Evolutionary conservation across 2,797 vertebrate genomes (phyloP).

Genomic region (Eremophila alpestris): DNA sequence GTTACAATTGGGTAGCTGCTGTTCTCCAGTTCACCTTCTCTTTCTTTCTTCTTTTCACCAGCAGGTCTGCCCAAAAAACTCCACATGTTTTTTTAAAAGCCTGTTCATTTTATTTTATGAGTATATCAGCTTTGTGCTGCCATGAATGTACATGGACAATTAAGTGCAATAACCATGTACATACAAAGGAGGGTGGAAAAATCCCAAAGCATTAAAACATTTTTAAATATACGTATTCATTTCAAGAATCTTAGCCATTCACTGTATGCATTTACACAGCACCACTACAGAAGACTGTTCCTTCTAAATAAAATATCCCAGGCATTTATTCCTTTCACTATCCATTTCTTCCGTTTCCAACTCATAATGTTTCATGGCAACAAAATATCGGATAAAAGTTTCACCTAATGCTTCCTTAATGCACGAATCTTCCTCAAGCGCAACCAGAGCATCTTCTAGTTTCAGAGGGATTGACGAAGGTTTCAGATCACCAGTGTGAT

Average conservation of each 20-base stretch:
- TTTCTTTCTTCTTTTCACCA: not conserved
- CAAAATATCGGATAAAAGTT: slow-evolving; percentile 89
- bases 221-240: not conserved
- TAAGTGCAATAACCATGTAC: not conserved
- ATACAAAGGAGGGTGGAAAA: not conserved
- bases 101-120: not conserved
- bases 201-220: not conserved
- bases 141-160: not conserved
- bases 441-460: slow-evolving; percentile 87
- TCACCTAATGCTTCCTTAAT: slow-evolving; percentile 86
- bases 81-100: not conserved
- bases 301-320: slow-evolving; percentile 92
- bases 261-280: not conserved
- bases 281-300: not conserved
- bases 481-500: slow-evolving; percentile 62
- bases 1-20: not conserved
- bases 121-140: not conserved
- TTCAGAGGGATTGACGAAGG: slow-evolving; percentile 83
- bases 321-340: slow-evolving; percentile 88
- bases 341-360: slow-evolving; percentile 91
- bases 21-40: not conserved
- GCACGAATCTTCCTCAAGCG: slow-evolving; percentile 81
- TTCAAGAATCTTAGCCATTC: not conserved
- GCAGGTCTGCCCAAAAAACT: not conserved
- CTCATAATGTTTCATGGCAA: slow-evolving; percentile 93